Evolutionary conservation across 1,140 invertebrate species (phyloP).

Genomic region (Heliconius nattereri): DNA sequence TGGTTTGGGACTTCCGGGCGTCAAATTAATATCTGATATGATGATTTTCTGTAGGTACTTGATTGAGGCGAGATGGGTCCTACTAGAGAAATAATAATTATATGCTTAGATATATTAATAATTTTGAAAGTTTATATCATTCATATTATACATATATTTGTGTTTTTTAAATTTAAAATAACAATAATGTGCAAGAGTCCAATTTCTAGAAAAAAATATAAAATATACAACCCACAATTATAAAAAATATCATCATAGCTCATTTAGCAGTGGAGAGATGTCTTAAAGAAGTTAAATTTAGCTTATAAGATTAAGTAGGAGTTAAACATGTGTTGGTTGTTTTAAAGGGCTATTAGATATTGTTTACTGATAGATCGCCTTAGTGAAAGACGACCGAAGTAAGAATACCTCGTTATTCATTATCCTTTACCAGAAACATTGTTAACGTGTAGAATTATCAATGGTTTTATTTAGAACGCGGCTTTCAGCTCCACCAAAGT

Average conservation of each 20-base stretch:
- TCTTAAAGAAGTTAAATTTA: constrained; percentile 41
- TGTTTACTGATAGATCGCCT: constrained; percentile 41
- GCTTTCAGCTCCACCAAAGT: neutral
- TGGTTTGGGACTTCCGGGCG: constrained; percentile 8
- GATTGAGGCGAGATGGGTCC: neutral
- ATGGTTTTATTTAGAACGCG: too few species aligned
- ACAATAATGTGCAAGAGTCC: too few species aligned
- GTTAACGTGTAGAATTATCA: neutral
- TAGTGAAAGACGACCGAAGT: neutral
- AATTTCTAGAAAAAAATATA: too few species aligned
- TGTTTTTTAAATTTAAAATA: too few species aligned
- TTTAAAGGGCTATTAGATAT: constrained; percentile 42
- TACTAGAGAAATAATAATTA: neutral
- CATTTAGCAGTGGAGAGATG: neutral
- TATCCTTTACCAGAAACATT: neutral
- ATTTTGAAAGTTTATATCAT: too few species aligned
- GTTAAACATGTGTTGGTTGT: constrained; percentile 45
- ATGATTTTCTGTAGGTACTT: constrained; percentile 8
- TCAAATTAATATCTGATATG: neutral
- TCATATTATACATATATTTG: too few species aligned
- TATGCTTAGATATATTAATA: neutral
- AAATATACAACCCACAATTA: neutral
- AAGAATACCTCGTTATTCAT: neutral
- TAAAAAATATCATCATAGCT: neutral
- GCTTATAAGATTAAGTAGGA: constrained; percentile 41